Base-by-base conservation (phyloP, 2,797 vertebrate species). In the Diglossa cyanea region DNA sequence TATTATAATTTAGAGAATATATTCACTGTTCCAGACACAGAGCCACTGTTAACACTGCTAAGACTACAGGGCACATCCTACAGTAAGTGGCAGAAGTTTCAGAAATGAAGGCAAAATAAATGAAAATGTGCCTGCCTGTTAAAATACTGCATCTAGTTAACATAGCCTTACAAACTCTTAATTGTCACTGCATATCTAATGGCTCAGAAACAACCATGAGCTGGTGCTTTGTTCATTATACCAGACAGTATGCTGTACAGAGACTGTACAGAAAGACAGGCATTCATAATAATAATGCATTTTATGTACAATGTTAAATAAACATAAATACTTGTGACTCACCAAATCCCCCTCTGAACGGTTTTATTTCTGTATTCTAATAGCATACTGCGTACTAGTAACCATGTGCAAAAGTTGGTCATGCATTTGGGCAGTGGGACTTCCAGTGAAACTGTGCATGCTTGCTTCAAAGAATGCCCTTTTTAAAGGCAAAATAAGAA, bases 21-120 rank as follows among this genome's bases (percentile, higher is more conserved):
- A 88, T 96, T 97, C 88, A 89, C 82, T 95, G 94, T 96, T 86
- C 62, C 93, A 92, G 91, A 95, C 57, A 95, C 33, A 93, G 82
- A 91, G 44, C 47, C 76, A 71, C 81, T 95, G 73, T 96, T 96
- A 75, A 51, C 62, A 20, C 28, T 21, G 7, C 16, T 80, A 62
- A 68, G 70, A 50, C 87, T 90, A 66, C 51, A 81, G 72, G 88
- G 35, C 33, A 47, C 62, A 87, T 84, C 62, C 71, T 85, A 63
- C 78, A 91, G 62, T 91, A 91, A 92, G 86, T 86, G 72, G 74
- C 92, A 86, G 61, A 80, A 83, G 66, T 48, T 9, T 33, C 90
- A 95, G 91, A 86, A 93, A 91, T 66, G 44, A 88, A 95, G 70
- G 66, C 63, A 92, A 78, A 68, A 72, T 42, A 83, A 80, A 75